A percentile compares a stretch with the other conserved stretches of the same genome.
Evolutionary conservation across 1,140 invertebrate genomes (phyloP).

Genomic region (Sycobia sp.): DNA sequence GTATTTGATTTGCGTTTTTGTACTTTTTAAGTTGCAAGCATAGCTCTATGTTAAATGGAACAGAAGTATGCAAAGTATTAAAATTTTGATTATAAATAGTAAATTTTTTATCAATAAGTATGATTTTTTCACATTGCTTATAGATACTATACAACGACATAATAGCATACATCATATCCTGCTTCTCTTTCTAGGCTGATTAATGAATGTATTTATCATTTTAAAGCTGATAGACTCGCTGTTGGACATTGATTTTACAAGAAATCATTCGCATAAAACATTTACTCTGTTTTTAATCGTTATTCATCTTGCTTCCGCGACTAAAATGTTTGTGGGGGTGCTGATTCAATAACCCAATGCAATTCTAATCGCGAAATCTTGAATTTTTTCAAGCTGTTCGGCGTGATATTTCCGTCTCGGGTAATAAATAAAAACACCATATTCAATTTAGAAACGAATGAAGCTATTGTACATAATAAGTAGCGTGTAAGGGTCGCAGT

Average conservation of each 20-base stretch:
- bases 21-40: background rate
- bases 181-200: too few relatives aligned
- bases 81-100: background rate
- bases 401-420: background rate
- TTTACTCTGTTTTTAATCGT: background rate
- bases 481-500: too few relatives aligned
- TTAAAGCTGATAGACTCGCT: too few relatives aligned
- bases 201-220: too few relatives aligned
- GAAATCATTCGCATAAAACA: background rate
- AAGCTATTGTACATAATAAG: too few relatives aligned
- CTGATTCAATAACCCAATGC: conserved; percentile 1
- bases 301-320: background rate
- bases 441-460: too few relatives aligned
- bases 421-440: background rate
- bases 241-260: background rate
- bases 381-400: background rate
- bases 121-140: too few relatives aligned
- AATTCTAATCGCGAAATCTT: conserved; percentile 1
- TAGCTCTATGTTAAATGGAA: background rate
- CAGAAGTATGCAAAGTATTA: background rate
- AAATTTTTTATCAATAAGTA: background rate
- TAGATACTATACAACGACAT: too few relatives aligned
- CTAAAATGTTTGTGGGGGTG: conserved; percentile 1
- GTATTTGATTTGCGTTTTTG: background rate
- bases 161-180: too few relatives aligned